These are phyloP conservation scores for Ctenodactylus gundi DNA, from an alignment of 2,113 vertebrate genomes.

Conservation along the genomic window DNA sequence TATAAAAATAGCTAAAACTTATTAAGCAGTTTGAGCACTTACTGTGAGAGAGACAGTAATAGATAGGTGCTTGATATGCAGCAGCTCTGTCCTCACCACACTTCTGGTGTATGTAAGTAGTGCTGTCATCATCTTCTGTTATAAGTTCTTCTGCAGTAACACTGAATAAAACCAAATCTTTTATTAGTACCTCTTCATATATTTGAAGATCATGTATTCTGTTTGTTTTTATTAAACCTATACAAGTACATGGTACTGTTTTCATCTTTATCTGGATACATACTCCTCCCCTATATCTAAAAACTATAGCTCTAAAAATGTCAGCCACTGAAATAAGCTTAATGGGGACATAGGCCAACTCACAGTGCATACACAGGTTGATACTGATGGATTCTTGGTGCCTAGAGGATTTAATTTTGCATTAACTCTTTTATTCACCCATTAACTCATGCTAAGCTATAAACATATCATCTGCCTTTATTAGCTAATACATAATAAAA, in stretches of 20 bases:
- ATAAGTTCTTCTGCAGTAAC: not conserved
- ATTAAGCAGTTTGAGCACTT: not conserved
- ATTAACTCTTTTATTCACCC: not conserved
- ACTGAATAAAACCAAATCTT: not conserved
- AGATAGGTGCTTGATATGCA: not conserved
- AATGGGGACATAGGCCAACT: not conserved
- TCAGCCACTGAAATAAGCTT: not conserved
- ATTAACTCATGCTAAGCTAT: not conserved
- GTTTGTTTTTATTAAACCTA: not conserved
- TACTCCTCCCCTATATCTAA: not conserved
- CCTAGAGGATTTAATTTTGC: not conserved
- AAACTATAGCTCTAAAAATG: not conserved
- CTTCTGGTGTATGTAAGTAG: not conserved
- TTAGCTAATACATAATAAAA: not conserved
- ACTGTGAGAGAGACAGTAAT: not conserved
- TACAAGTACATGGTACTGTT: not conserved
- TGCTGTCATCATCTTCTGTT: not conserved
- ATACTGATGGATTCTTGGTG: not conserved
- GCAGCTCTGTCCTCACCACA: not conserved
- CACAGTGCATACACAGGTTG: not conserved
- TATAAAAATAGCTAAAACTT: not conserved
- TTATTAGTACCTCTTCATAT: not conserved
- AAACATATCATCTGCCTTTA: not conserved
- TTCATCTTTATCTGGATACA: not conserved
- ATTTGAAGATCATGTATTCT: slow-evolving; percentile 23